phyloP scores from a whole-genome alignment of 2,113 vertebrate genomes.

The Hippolais icterina region DNA sequence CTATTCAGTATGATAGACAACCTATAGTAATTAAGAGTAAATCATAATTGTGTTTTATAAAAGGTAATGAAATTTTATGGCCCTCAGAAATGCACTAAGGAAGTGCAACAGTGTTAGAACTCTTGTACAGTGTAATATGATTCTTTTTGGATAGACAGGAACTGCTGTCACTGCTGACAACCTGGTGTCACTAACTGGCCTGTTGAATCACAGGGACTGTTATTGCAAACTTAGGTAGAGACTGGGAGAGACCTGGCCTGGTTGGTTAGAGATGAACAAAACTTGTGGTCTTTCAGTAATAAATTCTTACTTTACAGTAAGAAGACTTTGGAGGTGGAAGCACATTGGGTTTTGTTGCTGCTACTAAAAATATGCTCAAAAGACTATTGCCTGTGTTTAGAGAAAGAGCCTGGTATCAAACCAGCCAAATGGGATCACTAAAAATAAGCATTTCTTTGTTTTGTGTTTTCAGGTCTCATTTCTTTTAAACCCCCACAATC shows the following conservation, averaged over 20 bases:
- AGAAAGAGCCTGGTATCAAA: neutral
- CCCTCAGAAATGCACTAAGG: neutral
- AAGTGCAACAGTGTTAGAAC: neutral
- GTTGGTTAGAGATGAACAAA: neutral
- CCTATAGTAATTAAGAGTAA: neutral
- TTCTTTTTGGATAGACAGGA: neutral
- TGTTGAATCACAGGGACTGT: neutral
- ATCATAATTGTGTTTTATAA: neutral
- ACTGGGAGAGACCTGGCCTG: neutral
- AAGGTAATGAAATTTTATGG: neutral
- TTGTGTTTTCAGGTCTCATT: neutral
- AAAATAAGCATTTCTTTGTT: neutral
- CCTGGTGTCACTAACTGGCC: neutral
- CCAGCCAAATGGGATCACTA: neutral
- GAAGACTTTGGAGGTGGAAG: neutral
- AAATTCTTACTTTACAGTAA: neutral
- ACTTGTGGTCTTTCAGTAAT: neutral
- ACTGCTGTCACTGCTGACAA: neutral
- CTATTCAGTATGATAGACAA: neutral
- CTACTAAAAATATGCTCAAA: constrained; percentile 6
- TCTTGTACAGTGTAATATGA: neutral
- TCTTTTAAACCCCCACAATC: neutral
- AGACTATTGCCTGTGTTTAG: neutral
- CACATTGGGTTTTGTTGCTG: neutral
- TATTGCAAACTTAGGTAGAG: neutral